Conservation (phyloP, 30 jellyfish, hydroid and myxozoan species). For the Aurelia sp. region DNA sequence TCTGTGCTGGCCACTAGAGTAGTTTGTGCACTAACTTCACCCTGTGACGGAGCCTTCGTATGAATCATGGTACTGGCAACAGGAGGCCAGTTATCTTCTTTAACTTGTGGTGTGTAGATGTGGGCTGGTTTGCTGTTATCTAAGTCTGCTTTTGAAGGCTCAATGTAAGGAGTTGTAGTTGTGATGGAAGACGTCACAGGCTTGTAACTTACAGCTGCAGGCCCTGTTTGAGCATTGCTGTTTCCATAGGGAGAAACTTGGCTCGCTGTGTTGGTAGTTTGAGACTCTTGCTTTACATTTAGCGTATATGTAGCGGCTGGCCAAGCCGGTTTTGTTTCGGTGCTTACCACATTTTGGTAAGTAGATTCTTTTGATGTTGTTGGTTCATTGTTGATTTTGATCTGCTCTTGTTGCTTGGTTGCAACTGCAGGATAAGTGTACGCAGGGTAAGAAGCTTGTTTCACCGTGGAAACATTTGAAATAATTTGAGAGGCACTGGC, state of each 20-base stretch:
- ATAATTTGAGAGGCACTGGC: neutral
- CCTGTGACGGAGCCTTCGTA: constrained; percentile 28
- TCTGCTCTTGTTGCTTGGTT: too few relatives aligned
- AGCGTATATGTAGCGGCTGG: neutral
- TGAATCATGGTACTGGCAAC: constrained; percentile 19
- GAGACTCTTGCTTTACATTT: neutral
- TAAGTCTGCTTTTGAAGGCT: neutral
- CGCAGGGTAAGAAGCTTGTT: neutral
- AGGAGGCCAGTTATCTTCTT: constrained; percentile 63
- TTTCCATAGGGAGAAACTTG: neutral
- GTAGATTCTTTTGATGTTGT: too few relatives aligned
- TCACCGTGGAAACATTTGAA: neutral
- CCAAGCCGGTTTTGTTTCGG: constrained; percentile 11
- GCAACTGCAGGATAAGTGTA: neutral
- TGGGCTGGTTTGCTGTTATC: constrained; percentile 7
- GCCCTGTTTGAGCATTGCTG: neutral
- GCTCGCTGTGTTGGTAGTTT: neutral
- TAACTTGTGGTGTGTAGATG: constrained; percentile 54
- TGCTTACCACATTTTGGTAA: neutral
- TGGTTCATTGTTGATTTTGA: too few relatives aligned
- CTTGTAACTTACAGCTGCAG: neutral
- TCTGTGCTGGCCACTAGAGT: constrained; percentile 14
- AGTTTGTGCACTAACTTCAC: neutral
- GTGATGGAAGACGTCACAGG: neutral
- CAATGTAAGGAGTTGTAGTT: neutral